Evolutionary conservation across 2,888 invertebrate genomes (phyloP).

Genomic region (Andrena hattorfiana): DNA sequence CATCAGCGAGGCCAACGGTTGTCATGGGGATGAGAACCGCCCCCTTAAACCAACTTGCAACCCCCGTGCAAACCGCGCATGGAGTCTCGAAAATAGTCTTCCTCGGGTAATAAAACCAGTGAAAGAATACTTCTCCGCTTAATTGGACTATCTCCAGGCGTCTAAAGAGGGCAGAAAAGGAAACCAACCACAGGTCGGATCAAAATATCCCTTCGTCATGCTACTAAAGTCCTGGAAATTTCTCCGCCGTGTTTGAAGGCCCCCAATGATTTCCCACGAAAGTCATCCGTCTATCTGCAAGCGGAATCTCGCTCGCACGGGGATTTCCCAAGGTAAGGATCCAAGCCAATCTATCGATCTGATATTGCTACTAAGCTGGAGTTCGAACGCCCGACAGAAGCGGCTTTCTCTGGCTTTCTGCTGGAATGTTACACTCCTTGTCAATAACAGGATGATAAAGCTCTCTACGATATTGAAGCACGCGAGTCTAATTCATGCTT

Average conservation of each 20-base stretch:
- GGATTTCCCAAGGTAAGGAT: conserved; percentile 73
- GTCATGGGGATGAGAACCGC: conserved; percentile 82
- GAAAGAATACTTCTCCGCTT: not conserved
- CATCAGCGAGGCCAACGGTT: conserved; percentile 77
- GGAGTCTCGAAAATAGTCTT: conserved; percentile 57
- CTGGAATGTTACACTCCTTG: conserved; percentile 4
- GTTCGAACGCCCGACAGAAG: not conserved
- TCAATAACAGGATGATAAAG: conserved; percentile 9
- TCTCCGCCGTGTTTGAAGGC: conserved; percentile 60
- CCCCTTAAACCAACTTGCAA: conserved; percentile 72
- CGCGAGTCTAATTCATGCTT: conserved; percentile 24
- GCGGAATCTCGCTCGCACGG: conserved; percentile 74
- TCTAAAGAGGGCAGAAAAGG: not conserved
- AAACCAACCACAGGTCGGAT: not conserved
- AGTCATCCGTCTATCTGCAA: conserved; percentile 70
- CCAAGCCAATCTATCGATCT: conserved; percentile 38
- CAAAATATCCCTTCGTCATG: conserved; percentile 45
- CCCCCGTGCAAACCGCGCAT: conserved; percentile 70
- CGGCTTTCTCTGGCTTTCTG: conserved; percentile 30
- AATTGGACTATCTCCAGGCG: not conserved
- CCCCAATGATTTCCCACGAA: conserved; percentile 62
- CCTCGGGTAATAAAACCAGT: not conserved
- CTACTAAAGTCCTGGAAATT: conserved; percentile 58
- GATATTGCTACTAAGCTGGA: not conserved
- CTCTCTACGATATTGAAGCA: conserved; percentile 24